These are phyloP conservation scores for Willisornis vidua DNA, from an alignment of 2,113 vertebrate genomes.

Conservation along the genomic window DNA sequence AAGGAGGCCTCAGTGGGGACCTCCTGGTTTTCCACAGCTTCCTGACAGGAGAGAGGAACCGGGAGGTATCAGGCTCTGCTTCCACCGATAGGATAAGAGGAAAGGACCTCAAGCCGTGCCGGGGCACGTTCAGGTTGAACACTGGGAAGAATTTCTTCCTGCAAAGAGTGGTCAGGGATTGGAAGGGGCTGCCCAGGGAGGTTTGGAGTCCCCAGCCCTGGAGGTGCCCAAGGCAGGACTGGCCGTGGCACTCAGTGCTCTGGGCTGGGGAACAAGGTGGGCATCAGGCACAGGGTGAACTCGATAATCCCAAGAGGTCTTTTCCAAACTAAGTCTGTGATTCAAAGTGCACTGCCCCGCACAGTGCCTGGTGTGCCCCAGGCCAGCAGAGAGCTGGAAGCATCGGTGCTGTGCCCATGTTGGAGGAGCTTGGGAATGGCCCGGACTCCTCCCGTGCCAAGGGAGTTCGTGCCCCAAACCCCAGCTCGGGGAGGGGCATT, in stretches of 20 bases:
- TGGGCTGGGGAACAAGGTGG: not conserved
- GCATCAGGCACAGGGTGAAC: not conserved
- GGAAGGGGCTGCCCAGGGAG: not conserved
- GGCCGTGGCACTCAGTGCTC: not conserved
- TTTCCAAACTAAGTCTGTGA: not conserved
- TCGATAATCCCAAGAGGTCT: not conserved
- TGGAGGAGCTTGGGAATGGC: not conserved
- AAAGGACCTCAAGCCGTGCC: not conserved
- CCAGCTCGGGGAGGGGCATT: fast-evolving
- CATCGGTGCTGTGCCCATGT: fast-evolving
- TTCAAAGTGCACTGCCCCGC: not conserved
- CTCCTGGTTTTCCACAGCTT: not conserved
- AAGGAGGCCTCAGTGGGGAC: not conserved
- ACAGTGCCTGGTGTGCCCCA: fast-evolving
- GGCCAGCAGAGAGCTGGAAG: not conserved
- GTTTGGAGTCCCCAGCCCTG: not conserved
- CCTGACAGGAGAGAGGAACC: not conserved
- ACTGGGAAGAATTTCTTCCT: not conserved
- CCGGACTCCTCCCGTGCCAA: no score
- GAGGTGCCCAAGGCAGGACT: not conserved
- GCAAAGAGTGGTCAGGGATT: no score
- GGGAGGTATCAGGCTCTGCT: not conserved
- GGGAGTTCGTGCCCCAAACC: not conserved
- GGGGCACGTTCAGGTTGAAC: fast-evolving
- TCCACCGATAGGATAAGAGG: not conserved